Percentiles rank a stretch among this genome's conserved stretches.
Conservation (phyloP, 2,113 vertebrate species). For the Ptilorrhoa leucosticta region DNA sequence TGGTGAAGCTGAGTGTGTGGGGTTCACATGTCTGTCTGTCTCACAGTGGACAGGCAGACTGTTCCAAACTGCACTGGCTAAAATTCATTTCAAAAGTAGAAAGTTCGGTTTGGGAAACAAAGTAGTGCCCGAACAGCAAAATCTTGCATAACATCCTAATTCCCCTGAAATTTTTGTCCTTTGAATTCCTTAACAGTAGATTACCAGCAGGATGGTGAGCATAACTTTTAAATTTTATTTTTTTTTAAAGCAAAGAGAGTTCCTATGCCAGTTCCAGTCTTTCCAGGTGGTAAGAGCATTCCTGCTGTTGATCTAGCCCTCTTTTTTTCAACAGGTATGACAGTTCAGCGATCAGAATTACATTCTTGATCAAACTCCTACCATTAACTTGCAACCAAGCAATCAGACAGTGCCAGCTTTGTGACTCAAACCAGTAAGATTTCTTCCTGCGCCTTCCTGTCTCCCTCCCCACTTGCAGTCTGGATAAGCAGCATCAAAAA, state of each 20-base stretch:
- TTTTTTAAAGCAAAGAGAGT: not conserved
- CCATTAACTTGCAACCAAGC: conserved; percentile 70
- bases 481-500: conserved; percentile 35
- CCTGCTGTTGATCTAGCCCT: conserved; percentile 66
- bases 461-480: conserved; percentile 46
- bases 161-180: not conserved
- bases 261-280: conserved; percentile 28
- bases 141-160: not conserved
- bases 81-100: not conserved
- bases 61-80: not conserved
- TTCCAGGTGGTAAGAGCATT: conserved; percentile 52
- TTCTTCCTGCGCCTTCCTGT: conserved; percentile 62
- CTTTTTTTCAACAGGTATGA: conserved; percentile 71
- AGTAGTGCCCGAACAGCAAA: not conserved
- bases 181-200: not conserved
- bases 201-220: conserved; percentile 24
- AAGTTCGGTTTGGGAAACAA: not conserved
- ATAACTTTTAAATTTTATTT: not conserved
- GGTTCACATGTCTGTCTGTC: not conserved
- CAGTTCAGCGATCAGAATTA: conserved; percentile 70
- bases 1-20: not conserved
- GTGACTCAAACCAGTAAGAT: conserved; percentile 73
- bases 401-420: conserved; percentile 69
- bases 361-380: conserved; percentile 72
- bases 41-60: not conserved